Conservation (phyloP, 2,888 invertebrate species). For the Notocelia uddmanniana region DNA sequence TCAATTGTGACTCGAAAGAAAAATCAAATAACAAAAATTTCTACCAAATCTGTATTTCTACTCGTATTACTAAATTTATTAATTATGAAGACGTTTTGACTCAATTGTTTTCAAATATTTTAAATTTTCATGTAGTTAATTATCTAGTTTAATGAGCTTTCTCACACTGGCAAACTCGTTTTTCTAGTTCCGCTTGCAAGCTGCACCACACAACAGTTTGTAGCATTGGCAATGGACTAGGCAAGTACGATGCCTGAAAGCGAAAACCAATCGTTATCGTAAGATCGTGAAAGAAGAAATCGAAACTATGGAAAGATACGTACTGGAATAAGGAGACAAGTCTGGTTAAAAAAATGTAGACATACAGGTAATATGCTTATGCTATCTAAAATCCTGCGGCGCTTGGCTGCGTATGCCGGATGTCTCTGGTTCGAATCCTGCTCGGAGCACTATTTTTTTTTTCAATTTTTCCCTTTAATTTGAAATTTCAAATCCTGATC, state of each 20-base stretch:
- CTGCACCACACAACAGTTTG: constrained; percentile 53
- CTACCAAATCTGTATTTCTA: not conserved
- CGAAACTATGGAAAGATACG: constrained; percentile 55
- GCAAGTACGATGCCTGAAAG: constrained; percentile 66
- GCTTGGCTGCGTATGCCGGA: too few species aligned
- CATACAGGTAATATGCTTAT: too few species aligned
- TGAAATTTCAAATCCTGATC: too few species aligned
- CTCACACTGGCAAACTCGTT: not conserved
- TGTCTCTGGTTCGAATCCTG: too few species aligned
- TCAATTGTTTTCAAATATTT: not conserved
- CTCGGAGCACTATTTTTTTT: too few species aligned
- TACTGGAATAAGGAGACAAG: not conserved
- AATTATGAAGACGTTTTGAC: not conserved
- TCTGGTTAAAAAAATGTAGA: not conserved
- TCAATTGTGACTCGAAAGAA: not conserved
- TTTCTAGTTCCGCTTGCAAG: constrained; percentile 50
- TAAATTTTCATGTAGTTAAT: not conserved
- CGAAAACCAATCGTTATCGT: constrained; percentile 68
- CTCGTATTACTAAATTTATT: not conserved
- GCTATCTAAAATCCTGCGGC: too few species aligned
- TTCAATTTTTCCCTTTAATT: too few species aligned
- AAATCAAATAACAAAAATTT: not conserved
- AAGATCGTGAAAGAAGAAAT: constrained; percentile 63
- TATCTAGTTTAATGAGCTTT: not conserved
- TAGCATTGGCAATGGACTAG: constrained; percentile 70